These are phyloP conservation scores for Echinops telfairi DNA, from an alignment of 2,113 vertebrate genomes.

Conservation along the genomic window DNA sequence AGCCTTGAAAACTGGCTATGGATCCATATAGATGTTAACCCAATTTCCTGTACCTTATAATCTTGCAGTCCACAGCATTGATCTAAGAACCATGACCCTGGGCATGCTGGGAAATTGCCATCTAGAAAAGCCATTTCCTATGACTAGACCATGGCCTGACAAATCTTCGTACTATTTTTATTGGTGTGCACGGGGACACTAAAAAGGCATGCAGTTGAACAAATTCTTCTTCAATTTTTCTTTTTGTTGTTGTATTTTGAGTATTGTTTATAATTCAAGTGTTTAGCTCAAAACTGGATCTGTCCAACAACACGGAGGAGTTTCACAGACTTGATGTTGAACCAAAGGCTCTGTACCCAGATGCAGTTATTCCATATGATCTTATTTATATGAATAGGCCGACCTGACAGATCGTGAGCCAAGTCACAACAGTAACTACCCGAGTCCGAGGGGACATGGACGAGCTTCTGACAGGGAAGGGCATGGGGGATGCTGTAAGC, in stretches of 20 bases:
- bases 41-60: not conserved
- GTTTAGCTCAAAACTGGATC: conserved; percentile 7
- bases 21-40: not conserved
- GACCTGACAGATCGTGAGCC: fast-evolving
- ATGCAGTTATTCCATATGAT: no score
- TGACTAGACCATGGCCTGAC: not conserved
- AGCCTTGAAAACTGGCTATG: not conserved
- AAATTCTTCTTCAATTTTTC: not conserved
- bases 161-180: not conserved
- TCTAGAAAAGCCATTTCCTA: not conserved
- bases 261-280: not conserved
- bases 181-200: not conserved
- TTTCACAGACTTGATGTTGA: not conserved
- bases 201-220: not conserved
- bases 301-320: not conserved
- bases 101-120: not conserved
- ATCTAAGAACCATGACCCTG: not conserved
- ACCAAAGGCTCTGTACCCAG: no score
- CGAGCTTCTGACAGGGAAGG: not conserved
- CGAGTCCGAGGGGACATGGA: not conserved
- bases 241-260: no score
- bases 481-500: no score
- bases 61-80: not conserved
- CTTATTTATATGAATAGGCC: not conserved
- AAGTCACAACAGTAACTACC: not conserved